These are phyloP conservation scores for Lucilia sericata DNA, from an alignment of 1,140 invertebrate species.

Conservation along the genomic window DNA sequence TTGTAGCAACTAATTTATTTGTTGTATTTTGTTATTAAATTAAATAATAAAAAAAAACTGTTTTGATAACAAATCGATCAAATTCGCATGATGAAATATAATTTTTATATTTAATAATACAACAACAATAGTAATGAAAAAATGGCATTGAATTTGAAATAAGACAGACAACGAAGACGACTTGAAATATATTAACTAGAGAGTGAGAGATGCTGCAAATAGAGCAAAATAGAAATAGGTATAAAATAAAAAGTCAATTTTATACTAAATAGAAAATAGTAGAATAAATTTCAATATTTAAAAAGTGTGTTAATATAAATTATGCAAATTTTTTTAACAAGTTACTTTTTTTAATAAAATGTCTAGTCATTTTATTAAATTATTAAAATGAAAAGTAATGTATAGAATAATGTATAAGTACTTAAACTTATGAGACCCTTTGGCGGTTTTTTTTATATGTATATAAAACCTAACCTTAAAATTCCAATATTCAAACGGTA, in stretches of 20 bases:
- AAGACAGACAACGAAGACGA: too few relatives aligned
- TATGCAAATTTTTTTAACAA: too few relatives aligned
- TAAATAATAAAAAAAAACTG: neutral
- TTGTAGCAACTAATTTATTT: constrained; percentile 12
- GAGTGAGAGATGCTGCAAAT: neutral
- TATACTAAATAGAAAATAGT: neutral
- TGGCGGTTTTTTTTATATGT: neutral
- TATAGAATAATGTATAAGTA: too few relatives aligned
- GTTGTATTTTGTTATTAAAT: neutral
- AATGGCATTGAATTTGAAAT: neutral
- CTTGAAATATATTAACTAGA: neutral
- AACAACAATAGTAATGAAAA: neutral
- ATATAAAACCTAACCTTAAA: constrained; percentile 4
- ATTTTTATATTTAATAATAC: constrained; percentile 14
- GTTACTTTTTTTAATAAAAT: too few relatives aligned
- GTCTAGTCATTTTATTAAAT: too few relatives aligned
- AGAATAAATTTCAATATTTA: too few relatives aligned
- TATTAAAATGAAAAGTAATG: too few relatives aligned
- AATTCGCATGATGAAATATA: constrained; percentile 12
- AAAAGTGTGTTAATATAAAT: too few relatives aligned
- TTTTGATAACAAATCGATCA: constrained; percentile 12
- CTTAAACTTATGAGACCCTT: neutral
- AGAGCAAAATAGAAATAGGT: neutral
- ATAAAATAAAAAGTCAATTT: neutral
- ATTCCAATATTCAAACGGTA: constrained; percentile 11